Conservation (phyloP, 2,797 vertebrate species). For the Darevskia nairensis region DNA sequence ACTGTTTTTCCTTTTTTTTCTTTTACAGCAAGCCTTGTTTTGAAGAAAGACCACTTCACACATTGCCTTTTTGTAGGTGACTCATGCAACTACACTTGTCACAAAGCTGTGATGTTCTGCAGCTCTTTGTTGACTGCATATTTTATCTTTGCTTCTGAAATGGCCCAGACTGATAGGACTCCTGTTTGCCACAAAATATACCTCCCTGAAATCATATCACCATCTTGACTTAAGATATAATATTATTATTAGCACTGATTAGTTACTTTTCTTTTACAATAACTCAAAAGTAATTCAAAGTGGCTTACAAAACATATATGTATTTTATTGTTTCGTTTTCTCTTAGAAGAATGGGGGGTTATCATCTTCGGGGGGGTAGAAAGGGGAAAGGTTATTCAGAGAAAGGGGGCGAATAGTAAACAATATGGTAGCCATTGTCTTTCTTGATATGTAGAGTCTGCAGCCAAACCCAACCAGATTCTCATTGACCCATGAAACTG, state of each 20-base stretch:
- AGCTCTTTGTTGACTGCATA: not conserved
- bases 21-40: not conserved
- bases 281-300: no score
- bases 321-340: not conserved
- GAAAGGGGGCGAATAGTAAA: not conserved
- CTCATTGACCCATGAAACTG: constrained; percentile 17
- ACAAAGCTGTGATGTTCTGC: not conserved
- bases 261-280: no score
- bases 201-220: no score
- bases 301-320: no score
- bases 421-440: not conserved
- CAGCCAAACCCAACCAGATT: not conserved
- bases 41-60: not conserved
- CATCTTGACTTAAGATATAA: no score
- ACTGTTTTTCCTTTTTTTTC: not conserved
- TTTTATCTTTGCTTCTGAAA: not conserved
- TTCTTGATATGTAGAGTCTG: not conserved
- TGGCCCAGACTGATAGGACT: not conserved
- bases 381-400: not conserved
- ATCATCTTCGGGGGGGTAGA: not conserved
- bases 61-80: not conserved
- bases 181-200: not conserved
- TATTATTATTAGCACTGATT: no score
- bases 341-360: not conserved
- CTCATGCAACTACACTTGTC: not conserved